Evolutionary conservation across 2,113 vertebrate species (phyloP).

Genomic region (crab-eating macaque (Macaca fascicularis)): DNA sequence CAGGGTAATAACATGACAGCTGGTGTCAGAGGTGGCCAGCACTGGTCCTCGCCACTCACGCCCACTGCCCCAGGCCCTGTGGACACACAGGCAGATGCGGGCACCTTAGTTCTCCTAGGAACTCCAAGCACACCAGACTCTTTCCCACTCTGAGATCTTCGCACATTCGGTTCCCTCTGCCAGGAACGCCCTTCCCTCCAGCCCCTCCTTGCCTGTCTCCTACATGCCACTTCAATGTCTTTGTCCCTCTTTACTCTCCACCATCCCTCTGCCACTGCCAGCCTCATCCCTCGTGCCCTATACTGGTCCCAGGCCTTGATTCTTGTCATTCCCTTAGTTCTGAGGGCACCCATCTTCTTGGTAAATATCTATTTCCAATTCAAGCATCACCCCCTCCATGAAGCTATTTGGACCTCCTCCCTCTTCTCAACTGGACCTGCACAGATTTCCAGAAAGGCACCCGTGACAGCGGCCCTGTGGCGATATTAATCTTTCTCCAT

Average conservation of each 20-base stretch:
- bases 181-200: background rate
- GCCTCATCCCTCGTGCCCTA: rapidly evolving
- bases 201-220: rapidly evolving
- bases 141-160: too few relatives aligned
- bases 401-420: background rate
- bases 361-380: background rate
- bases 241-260: background rate
- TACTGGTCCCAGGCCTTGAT: rapidly evolving
- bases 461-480: rapidly evolving
- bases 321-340: too few relatives aligned
- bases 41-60: rapidly evolving
- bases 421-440: background rate
- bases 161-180: rapidly evolving
- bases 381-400: background rate
- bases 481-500: rapidly evolving
- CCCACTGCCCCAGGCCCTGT: background rate
- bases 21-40: too few relatives aligned
- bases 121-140: rapidly evolving
- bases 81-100: rapidly evolving
- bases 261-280: rapidly evolving
- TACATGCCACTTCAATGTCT: rapidly evolving
- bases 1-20: rapidly evolving
- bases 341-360: background rate
- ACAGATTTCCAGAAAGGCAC: background rate
- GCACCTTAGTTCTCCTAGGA: background rate